Base-by-base conservation (phyloP, 2,888 invertebrate species). In the Acanthacorydalis orientalis region DNA sequence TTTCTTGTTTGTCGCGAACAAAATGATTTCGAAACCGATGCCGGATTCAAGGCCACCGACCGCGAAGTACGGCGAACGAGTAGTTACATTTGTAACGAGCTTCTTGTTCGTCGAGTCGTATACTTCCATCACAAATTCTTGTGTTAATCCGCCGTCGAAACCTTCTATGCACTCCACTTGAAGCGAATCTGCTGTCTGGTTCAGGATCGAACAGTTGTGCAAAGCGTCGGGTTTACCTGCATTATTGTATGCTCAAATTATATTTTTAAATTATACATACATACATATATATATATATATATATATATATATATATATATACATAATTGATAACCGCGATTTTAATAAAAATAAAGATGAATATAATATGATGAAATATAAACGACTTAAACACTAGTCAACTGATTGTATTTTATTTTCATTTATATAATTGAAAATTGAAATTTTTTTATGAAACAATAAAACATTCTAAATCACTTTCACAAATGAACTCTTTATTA, bases 131-230 rank as follows among this genome's bases (percentile, higher is more conserved):
- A 79, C 73, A 64, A 83, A 84, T 61, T 75, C 74, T 64, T 83
- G 83, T 51, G 74, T 73, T 50, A 84, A 68, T 40, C 84, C 84
- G 12, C 84, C 84, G 62, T 84, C 80, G 64, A 83, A 84, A 49
- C 83, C 83, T 59, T 81, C 80, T 23, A 73, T 64, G 63, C 84
- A 85, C 62, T 81, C 80, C 53, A 83, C 77, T 64, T 77, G 75
- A 55, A 85, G 65, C 32, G 81, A 77, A 54, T 79, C 78, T 49
- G 77, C 75, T 32, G 83, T 83, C 63, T 80, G 80, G 66, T 84
- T 85, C 52, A 77, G 68, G 53, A 83, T 73, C 47, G 79, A 77
- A 64, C 84, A 85, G 64, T 84, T 83, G 52, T 76, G 70, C 51
- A 82, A 70, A 8, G 77, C 67, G 63, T 84, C 83, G 47, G 84